Evolutionary conservation across 92 coral and sea anemone genomes (phyloP).

Genomic region (Zoanthus solanderi): DNA sequence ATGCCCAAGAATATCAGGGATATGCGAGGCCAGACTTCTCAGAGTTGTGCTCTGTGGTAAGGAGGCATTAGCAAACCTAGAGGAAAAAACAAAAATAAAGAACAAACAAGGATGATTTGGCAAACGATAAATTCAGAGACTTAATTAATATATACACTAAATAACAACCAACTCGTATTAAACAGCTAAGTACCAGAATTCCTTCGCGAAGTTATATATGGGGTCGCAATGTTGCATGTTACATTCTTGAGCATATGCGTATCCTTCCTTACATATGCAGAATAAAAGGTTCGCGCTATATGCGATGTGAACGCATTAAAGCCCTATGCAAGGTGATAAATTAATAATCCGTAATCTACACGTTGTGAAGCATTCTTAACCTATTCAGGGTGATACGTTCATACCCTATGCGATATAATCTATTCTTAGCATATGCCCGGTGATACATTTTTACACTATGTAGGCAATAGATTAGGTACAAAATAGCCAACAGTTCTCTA

Average conservation of each 20-base stretch:
- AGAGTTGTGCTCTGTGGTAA: not conserved
- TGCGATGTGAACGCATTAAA: not conserved
- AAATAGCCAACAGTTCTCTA: conserved; percentile 38
- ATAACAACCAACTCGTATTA: not conserved
- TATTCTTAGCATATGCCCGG: not conserved
- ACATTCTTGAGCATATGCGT: not conserved
- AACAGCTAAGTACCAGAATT: not conserved
- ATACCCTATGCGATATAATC: not conserved
- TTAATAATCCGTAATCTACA: not conserved
- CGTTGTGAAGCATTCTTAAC: not conserved
- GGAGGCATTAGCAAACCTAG: not conserved
- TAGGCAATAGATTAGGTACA: not conserved
- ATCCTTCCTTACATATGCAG: not conserved
- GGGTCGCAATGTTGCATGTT: not conserved
- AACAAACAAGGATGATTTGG: not conserved
- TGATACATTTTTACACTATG: not conserved
- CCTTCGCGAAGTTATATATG: not conserved
- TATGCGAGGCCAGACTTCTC: not conserved
- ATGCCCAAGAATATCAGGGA: not conserved
- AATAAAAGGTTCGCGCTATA: not conserved
- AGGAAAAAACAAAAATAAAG: not conserved
- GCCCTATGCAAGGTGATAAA: not conserved
- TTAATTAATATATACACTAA: not conserved
- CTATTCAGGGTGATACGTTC: not conserved
- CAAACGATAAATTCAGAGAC: not conserved